phyloP scores from a whole-genome alignment of 1,140 invertebrate species.

The Leptoteleia sp. region DNA sequence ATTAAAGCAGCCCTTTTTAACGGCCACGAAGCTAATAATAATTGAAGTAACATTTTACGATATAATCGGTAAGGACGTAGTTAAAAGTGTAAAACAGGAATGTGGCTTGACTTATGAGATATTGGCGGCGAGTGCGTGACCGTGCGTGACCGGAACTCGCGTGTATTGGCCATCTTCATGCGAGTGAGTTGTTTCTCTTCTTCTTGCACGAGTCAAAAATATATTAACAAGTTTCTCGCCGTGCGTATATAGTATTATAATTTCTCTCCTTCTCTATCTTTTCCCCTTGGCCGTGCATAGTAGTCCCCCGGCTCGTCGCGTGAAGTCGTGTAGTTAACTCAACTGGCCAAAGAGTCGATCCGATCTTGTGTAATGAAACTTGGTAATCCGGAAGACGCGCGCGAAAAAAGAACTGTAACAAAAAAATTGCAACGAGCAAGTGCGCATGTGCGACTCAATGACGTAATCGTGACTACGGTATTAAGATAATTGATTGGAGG shows the following conservation, averaged over 20 bases:
- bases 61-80: too few relatives aligned
- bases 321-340: conserved; percentile 66
- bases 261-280: conserved; percentile 44
- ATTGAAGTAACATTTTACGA: too few relatives aligned
- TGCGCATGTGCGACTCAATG: too few relatives aligned
- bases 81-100: too few relatives aligned
- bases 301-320: conserved; percentile 47
- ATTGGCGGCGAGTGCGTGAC: conserved; percentile 71
- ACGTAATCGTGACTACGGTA: too few relatives aligned
- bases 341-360: conserved; percentile 31
- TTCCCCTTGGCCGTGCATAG: conserved; percentile 5
- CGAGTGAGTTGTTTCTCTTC: conserved; percentile 69
- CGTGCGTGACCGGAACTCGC: conserved; percentile 71
- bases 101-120: too few relatives aligned
- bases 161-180: conserved; percentile 65
- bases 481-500: too few relatives aligned
- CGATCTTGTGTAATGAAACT: conserved; percentile 53
- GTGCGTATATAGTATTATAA: conserved; percentile 56
- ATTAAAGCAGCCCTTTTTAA: too few relatives aligned
- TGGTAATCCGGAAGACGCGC: conserved; percentile 45
- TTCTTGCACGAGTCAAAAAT: conserved; percentile 67
- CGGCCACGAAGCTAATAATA: too few relatives aligned
- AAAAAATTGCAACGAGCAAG: too few relatives aligned
- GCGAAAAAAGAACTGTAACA: conserved; percentile 34
- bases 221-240: conserved; percentile 69